Evolutionary conservation across 2,888 invertebrate genomes (phyloP).

Genomic region (Thumatha senex): DNA sequence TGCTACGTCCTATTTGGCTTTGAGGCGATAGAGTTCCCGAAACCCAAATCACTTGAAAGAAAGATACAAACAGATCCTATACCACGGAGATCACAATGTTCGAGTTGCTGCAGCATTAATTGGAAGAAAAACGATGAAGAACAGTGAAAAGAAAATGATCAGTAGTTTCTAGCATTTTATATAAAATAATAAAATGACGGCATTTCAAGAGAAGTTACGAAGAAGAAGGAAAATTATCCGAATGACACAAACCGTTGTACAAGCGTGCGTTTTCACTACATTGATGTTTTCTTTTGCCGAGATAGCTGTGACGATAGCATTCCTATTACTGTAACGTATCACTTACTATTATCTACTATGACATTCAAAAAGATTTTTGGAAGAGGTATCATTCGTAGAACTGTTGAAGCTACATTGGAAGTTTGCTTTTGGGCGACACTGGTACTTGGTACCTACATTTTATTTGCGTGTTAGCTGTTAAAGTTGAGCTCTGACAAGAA

Average conservation of each 20-base stretch:
- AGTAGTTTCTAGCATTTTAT: not conserved
- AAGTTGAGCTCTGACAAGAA: not conserved
- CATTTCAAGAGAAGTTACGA: constrained; percentile 41
- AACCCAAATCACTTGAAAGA: constrained; percentile 8
- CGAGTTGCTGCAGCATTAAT: constrained; percentile 39
- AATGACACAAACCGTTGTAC: constrained; percentile 53
- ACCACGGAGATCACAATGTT: constrained; percentile 46
- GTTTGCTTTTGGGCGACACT: constrained; percentile 50
- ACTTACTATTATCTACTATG: constrained; percentile 31
- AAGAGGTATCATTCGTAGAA: constrained; percentile 40
- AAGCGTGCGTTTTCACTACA: constrained; percentile 47
- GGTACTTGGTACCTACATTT: constrained; percentile 52
- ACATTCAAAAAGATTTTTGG: constrained; percentile 40
- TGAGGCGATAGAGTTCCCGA: constrained; percentile 22
- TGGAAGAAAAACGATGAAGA: constrained; percentile 3
- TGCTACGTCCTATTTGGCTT: constrained; percentile 46
- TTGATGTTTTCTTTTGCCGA: not conserved
- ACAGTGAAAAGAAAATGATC: constrained; percentile 3
- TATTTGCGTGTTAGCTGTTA: constrained; percentile 35
- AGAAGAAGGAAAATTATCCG: constrained; percentile 46
- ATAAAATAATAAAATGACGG: constrained; percentile 39
- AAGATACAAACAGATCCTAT: constrained; percentile 39
- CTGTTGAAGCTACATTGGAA: constrained; percentile 41
- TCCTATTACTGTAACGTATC: constrained; percentile 48
- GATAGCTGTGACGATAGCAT: constrained; percentile 45